A percentile compares a stretch with the other conserved stretches of the same genome.
These are phyloP conservation scores for Graptemys geographica DNA, from an alignment of 2,797 vertebrate genomes.

Conservation along the genomic window DNA sequence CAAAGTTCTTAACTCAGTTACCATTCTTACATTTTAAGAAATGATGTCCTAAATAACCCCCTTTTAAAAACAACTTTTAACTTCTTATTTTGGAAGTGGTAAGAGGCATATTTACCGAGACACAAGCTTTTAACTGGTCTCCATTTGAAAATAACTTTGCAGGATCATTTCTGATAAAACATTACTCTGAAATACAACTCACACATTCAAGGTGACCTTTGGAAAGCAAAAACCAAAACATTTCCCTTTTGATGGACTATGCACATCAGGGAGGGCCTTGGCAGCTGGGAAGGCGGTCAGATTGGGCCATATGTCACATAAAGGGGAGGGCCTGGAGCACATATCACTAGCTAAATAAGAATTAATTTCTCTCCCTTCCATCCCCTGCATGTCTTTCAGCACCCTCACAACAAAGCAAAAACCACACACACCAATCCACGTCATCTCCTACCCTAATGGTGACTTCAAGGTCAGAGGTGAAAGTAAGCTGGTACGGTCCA, in stretches of 20 bases:
- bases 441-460: background rate
- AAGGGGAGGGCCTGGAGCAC: background rate
- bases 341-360: background rate
- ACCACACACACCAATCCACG: background rate
- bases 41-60: background rate
- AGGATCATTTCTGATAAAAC: background rate
- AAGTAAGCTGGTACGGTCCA: too few relatives aligned
- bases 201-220: background rate
- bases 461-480: background rate
- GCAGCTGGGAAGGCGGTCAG: background rate
- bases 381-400: rapidly evolving
- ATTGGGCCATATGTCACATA: rapidly evolving
- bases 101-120: background rate
- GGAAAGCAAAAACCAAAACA: background rate
- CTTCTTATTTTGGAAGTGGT: background rate
- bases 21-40: background rate
- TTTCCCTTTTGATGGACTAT: background rate
- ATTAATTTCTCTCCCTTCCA: background rate
- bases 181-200: background rate
- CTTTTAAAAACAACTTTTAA: background rate
- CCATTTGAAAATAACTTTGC: background rate
- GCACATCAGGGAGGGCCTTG: rapidly evolving
- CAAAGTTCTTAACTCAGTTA: background rate
- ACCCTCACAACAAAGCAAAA: background rate
- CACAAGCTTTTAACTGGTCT: background rate